Evolutionary conservation across 2,113 vertebrate species (phyloP), one percentile per base, ranked within the genome.

Genomic region (Puntigrus tetrazona): DNA sequence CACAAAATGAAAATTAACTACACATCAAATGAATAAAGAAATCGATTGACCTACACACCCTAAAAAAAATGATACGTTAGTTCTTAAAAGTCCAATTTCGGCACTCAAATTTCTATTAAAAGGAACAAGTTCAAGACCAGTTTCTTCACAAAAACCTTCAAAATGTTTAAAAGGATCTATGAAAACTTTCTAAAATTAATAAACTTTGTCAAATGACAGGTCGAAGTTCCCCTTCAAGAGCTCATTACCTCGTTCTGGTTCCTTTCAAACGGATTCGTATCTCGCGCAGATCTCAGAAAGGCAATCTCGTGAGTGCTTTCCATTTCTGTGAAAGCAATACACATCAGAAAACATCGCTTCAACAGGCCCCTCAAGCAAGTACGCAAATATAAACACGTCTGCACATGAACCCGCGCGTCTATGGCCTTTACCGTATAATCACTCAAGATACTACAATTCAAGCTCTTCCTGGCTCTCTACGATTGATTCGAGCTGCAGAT

Each of bases 401-500:
- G 27, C 25, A 7, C 69, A 73, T 1, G 11, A 16, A 73, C 1
- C 43, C 69, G 27, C 3, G n/a, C 69, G 25, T 43, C 22, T 73
- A 2, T 45, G 69, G 41, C 36, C 11, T 73, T 72, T 76, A 52
- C 9, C 18, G 5, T 52, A n/a, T 14, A 7, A 77, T 36, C 22
- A 38, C 50, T 38, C 20, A 27, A n/a, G 75, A 57, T 78, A 57
- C 69, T 73, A 43, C 3, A 43, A 43, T 43, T 25, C 69, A 72
- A 14, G 75, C 11, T n/a, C 31, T 61, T 25, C 27, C 52, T 61
- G 55, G 11, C 69, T 61, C 34, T 27, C 31, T 34, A 13, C 52
- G 16, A 22, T 59, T 41, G 55, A 59, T 78, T 16, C 57, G 31
- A 78, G 50, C 31, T 78, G 52, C 34, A 38, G 52, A 78, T 78